A percentile compares a stretch with the other conserved stretches of the same genome.
Evolutionary conservation across 2,888 invertebrate species (phyloP).

Genomic region (Cyrtodaria siliqua): DNA sequence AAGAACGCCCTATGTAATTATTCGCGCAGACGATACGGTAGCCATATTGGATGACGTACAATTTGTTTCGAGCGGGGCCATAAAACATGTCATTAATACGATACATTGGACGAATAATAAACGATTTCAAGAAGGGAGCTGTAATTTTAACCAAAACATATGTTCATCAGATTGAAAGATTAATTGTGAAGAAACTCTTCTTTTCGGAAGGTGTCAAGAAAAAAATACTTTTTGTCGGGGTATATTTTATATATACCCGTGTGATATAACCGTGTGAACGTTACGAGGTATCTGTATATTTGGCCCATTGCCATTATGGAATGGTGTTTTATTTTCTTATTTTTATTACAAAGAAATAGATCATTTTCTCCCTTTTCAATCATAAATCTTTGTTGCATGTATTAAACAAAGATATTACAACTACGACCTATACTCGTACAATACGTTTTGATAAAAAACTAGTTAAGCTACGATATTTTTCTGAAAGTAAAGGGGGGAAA

Average conservation of each 20-base stretch:
- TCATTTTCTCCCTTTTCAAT: no score
- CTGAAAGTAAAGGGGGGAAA: no score
- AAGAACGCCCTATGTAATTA: constrained; percentile 38
- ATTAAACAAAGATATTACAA: no score
- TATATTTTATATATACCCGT: constrained; percentile 44
- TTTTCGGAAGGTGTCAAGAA: constrained; percentile 26
- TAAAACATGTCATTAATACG: constrained; percentile 39
- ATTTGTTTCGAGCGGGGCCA: constrained; percentile 33
- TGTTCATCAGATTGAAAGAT: constrained; percentile 52
- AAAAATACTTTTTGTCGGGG: background rate
- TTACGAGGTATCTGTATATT: no score
- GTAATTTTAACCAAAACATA: constrained; percentile 60
- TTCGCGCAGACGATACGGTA: constrained; percentile 41
- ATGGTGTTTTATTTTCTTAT: no score
- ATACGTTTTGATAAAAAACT: no score
- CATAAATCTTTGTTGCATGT: no score
- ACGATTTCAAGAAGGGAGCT: constrained; percentile 31
- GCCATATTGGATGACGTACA: constrained; percentile 33
- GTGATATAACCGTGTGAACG: no score
- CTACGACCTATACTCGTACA: no score
- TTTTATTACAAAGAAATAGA: no score
- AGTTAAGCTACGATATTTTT: no score
- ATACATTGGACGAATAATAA: constrained; percentile 44
- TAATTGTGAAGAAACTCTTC: constrained; percentile 34
- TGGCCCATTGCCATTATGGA: no score